Conservation (phyloP, 2,797 vertebrate species). For the Thamnophis elegans region DNA sequence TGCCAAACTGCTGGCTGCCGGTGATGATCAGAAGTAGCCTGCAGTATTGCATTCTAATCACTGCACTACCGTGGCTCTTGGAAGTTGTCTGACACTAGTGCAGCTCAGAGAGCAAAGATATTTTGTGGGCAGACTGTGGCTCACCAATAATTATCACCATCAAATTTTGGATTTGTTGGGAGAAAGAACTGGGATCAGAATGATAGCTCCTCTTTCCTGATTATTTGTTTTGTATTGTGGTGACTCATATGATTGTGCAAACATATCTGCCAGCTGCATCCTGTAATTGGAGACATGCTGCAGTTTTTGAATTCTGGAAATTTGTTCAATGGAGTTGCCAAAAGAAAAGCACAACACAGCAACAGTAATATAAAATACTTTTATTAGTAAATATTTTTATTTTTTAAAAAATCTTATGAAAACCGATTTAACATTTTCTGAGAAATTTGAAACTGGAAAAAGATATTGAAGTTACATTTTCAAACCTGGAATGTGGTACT, state of each 20-base stretch:
- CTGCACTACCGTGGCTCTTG: neutral
- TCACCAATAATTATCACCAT: neutral
- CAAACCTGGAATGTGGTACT: neutral
- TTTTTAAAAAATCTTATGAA: neutral
- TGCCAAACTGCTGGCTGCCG: no score
- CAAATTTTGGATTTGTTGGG: neutral
- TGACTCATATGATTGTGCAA: neutral
- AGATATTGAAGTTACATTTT: slow-evolving; percentile 19
- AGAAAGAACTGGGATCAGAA: neutral
- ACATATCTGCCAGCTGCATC: neutral
- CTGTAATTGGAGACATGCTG: neutral
- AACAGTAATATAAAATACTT: slow-evolving; percentile 36
- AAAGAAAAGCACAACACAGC: neutral
- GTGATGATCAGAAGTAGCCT: no score
- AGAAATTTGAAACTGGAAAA: neutral
- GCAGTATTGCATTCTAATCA: no score
- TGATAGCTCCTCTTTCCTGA: neutral
- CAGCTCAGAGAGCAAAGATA: neutral
- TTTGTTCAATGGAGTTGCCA: neutral
- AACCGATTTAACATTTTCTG: slow-evolving; percentile 28
- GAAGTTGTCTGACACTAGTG: neutral
- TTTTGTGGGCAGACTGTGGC: neutral
- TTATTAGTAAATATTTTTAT: slow-evolving; percentile 47
- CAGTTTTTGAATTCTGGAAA: neutral
- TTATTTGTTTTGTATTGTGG: neutral